Evolutionary conservation across 2,888 invertebrate genomes (phyloP).

Genomic region (Heliconius sara): DNA sequence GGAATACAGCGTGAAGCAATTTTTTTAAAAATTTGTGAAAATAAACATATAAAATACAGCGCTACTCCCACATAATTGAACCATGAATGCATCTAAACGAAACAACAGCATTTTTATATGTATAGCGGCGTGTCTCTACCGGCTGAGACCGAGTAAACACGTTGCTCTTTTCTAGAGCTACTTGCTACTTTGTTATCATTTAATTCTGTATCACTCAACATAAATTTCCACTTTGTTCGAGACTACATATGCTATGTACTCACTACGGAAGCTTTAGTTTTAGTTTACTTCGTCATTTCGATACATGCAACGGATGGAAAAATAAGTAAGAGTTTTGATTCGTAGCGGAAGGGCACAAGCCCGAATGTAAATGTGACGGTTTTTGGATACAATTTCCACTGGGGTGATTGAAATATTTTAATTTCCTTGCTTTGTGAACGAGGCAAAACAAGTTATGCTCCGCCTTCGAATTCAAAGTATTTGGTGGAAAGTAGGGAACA

Average conservation of each 20-base stretch:
- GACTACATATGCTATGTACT: not conserved
- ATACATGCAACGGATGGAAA: not conserved
- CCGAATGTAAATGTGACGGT: no score
- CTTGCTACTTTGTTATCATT: constrained; percentile 18
- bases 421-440: no score
- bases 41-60: not conserved
- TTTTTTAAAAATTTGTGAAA: not conserved
- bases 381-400: no score
- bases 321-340: not conserved
- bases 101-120: not conserved
- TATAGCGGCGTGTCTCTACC: not conserved
- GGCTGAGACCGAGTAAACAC: constrained; percentile 6
- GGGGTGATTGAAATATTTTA: no score
- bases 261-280: not conserved
- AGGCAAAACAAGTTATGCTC: no score
- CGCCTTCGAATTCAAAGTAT: no score
- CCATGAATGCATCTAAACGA: constrained; percentile 1
- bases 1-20: not conserved
- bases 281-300: not conserved
- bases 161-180: constrained; percentile 1
- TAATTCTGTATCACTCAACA: constrained; percentile 12
- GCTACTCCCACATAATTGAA: not conserved
- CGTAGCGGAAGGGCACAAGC: no score
- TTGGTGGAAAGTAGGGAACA: no score
- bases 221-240: not conserved